Conservation (phyloP, 2,797 vertebrate species). For the Oreortyx pictus region DNA sequence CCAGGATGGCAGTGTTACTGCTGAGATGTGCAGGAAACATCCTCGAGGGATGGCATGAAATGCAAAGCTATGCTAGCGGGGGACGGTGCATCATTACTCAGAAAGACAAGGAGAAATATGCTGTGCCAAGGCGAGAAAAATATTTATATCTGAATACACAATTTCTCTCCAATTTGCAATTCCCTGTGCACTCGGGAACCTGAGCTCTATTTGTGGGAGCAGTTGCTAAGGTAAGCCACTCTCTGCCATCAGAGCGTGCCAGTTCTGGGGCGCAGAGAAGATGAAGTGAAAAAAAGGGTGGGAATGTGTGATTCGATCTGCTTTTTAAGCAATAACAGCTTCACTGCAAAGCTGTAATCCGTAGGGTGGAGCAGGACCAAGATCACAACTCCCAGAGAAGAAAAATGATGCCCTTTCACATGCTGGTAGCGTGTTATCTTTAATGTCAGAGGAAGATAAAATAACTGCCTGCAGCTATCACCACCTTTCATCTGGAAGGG, state of each 20-base stretch:
- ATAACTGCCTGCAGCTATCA: background rate
- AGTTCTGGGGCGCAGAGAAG: background rate
- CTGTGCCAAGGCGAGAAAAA: background rate
- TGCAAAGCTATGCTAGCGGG: accelerated
- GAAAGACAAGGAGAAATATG: background rate
- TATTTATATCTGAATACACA: background rate
- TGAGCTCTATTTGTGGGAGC: accelerated
- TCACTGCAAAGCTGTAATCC: background rate
- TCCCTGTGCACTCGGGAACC: background rate
- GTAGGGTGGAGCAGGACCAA: constrained; percentile 11
- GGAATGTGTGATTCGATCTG: constrained; percentile 27
- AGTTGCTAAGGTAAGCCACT: background rate
- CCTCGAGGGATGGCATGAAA: background rate
- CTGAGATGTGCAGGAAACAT: accelerated
- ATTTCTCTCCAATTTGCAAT: background rate
- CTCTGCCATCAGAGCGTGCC: background rate
- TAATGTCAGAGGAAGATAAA: background rate
- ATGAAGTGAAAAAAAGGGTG: background rate
- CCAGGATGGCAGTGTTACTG: background rate
- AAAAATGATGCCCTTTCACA: constrained; percentile 15
- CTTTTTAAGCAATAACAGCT: background rate
- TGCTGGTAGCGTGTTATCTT: background rate
- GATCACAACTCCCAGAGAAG: background rate
- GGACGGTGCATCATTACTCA: background rate
- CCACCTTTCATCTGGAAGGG: background rate